Evolutionary conservation across 2,797 vertebrate species (phyloP).

Genomic region (Peromyscus eremicus): DNA sequence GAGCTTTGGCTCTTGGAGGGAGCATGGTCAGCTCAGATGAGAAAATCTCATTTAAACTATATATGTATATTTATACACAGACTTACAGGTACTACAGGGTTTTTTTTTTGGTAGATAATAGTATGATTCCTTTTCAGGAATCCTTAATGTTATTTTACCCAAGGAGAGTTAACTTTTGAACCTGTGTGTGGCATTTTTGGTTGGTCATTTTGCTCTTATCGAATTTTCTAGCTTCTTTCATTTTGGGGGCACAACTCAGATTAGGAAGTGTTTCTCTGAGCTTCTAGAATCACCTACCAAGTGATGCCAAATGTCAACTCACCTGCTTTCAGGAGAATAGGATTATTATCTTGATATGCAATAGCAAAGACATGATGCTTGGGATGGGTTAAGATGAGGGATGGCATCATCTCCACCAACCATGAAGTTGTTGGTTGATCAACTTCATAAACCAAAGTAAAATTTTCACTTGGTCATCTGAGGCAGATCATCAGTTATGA

Average conservation of each 20-base stretch:
- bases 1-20: not conserved
- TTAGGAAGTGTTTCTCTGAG: not conserved
- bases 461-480: not conserved
- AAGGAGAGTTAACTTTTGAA: not conserved
- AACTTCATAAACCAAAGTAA: not conserved
- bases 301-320: not conserved
- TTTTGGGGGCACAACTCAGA: not conserved
- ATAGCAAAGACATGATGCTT: accelerated
- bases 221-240: not conserved
- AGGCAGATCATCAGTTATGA: not conserved
- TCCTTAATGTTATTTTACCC: not conserved
- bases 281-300: not conserved
- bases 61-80: not conserved
- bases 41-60: not conserved
- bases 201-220: not conserved
- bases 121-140: not conserved
- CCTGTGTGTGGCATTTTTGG: not conserved
- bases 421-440: not conserved
- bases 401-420: too few relatives aligned
- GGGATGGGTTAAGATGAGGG: not conserved
- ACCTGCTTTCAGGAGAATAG: not conserved
- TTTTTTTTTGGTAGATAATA: not conserved
- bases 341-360: not conserved
- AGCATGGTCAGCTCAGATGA: not conserved
- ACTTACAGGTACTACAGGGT: not conserved